Percentiles rank a stretch among this genome's conserved stretches.
Conservation (phyloP, 1,140 invertebrate species). For the Ladona fulva region DNA sequence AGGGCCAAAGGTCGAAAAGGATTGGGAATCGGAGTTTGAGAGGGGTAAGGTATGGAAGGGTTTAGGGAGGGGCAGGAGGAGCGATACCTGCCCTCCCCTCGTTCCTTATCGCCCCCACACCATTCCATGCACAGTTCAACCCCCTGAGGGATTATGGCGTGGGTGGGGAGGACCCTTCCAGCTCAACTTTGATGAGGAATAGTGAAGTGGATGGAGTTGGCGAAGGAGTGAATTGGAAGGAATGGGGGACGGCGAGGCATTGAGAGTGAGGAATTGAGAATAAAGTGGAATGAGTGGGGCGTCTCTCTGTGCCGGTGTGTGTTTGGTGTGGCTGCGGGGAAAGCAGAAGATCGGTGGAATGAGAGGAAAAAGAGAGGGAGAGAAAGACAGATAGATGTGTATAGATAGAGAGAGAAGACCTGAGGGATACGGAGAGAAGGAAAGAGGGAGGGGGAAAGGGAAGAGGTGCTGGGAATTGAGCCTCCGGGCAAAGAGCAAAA, state of each 20-base stretch:
- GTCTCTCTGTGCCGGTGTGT: too few species aligned
- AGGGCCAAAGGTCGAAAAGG: not conserved
- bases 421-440: not conserved
- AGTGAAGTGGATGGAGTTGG: not conserved
- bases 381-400: too few species aligned
- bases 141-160: not conserved
- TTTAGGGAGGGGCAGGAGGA: not conserved
- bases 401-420: not conserved
- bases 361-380: too few species aligned
- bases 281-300: not conserved
- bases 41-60: not conserved
- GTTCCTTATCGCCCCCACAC: not conserved
- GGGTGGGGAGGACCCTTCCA: not conserved
- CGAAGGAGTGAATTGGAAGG: not conserved
- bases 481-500: too few species aligned
- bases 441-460: not conserved
- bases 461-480: too few species aligned
- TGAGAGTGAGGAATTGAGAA: constrained; percentile 5
- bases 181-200: constrained; percentile 1
- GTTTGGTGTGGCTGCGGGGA: too few species aligned
- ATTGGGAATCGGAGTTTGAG: not conserved
- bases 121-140: not conserved
- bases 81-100: not conserved
- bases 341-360: too few species aligned
- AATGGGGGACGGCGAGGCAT: not conserved